A percentile compares a stretch with the other conserved stretches of the same genome.
Conservation (phyloP, 2,113 vertebrate genomes). For the Thalassarche chlororhynchos region DNA sequence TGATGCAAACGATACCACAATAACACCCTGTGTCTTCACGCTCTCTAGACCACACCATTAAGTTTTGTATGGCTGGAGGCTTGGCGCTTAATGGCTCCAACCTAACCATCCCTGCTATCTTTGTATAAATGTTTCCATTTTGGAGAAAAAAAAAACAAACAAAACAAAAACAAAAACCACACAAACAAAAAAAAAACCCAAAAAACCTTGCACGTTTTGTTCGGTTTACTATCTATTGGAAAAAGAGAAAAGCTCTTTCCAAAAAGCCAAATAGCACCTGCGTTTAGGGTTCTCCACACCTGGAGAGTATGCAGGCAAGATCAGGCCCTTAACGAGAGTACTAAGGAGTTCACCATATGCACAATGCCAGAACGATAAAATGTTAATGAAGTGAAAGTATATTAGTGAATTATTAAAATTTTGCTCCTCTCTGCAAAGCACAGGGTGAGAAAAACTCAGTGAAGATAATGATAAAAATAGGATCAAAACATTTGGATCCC, state of each 20-base stretch:
- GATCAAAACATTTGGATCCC: constrained; percentile 53
- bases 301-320: neutral
- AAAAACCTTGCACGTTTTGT: neutral
- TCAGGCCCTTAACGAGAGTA: constrained; percentile 20
- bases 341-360: constrained; percentile 49
- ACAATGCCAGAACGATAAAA: constrained; percentile 58
- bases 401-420: constrained; percentile 69
- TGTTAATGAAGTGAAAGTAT: constrained; percentile 66
- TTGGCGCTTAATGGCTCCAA: neutral
- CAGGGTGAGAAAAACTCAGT: constrained; percentile 29
- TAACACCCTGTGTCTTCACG: neutral
- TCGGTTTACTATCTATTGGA: neutral
- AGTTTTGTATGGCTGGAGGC: neutral
- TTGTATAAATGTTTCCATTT: constrained; percentile 10
- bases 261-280: neutral
- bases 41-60: neutral
- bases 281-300: neutral
- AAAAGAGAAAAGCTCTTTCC: constrained; percentile 19
- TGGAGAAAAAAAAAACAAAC: neutral
- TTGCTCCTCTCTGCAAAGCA: constrained; percentile 37
- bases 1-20: neutral
- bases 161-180: too few relatives aligned
- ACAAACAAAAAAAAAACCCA: too few relatives aligned
- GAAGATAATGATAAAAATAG: constrained; percentile 52
- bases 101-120: neutral